Evolutionary conservation across 2,888 invertebrate species (phyloP).

Genomic region (Branchellion lobata): DNA sequence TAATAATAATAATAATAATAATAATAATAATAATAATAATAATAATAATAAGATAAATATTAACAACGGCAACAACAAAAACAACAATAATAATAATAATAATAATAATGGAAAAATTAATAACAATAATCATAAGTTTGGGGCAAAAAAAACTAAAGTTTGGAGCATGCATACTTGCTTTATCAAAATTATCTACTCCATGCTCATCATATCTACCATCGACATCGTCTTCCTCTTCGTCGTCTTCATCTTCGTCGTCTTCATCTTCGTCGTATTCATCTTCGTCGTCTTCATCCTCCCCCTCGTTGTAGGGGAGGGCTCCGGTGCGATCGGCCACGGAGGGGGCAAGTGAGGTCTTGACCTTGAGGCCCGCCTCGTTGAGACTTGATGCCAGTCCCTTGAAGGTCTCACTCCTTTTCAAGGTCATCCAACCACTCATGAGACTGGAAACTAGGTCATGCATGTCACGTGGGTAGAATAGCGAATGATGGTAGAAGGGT

Average conservation of each 20-base stretch:
- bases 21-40: too few relatives aligned
- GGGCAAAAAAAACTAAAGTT: too few relatives aligned
- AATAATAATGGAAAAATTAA: neutral
- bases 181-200: constrained; percentile 16
- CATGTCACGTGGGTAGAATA: neutral
- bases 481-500: too few relatives aligned
- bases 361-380: constrained; percentile 4
- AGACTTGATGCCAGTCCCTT: constrained; percentile 32
- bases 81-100: neutral
- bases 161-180: neutral
- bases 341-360: constrained; percentile 19
- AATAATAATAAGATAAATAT: too few relatives aligned
- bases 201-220: constrained; percentile 20
- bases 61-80: too few relatives aligned
- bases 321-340: neutral
- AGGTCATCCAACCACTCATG: constrained; percentile 38
- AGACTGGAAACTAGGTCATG: constrained; percentile 30
- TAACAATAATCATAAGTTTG: neutral
- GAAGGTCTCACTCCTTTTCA: constrained; percentile 11
- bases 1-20: too few relatives aligned
- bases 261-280: neutral
- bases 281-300: too few relatives aligned
- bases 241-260: constrained; percentile 13
- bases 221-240: constrained; percentile 28
- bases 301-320: neutral